A percentile compares a stretch with the other conserved stretches of the same genome.
Evolutionary conservation across 2,888 invertebrate species (phyloP).

Genomic region (Salticus scenicus): DNA sequence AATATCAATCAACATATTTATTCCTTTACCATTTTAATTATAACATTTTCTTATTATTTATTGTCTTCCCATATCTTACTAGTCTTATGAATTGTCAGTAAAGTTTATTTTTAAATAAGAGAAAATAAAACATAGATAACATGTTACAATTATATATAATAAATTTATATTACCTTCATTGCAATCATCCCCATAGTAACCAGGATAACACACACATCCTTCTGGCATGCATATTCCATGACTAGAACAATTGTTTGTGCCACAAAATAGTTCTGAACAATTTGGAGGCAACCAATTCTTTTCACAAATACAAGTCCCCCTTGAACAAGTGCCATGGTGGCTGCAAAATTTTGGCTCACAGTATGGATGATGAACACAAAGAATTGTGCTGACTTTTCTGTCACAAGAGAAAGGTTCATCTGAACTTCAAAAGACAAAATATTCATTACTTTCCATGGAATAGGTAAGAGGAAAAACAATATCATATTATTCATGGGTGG

Average conservation of each 20-base stretch:
- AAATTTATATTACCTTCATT: slow-evolving; percentile 73
- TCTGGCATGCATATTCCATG: slow-evolving; percentile 75
- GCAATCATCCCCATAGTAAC: slow-evolving; percentile 74
- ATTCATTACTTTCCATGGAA: no score
- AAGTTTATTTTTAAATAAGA: no score
- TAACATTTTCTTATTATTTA: no score
- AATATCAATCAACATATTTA: no score
- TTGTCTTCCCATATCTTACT: no score
- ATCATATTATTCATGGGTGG: no score
- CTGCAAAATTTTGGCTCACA: slow-evolving; percentile 74
- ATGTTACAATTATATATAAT: no score
- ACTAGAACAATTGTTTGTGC: slow-evolving; percentile 73
- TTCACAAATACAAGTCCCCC: slow-evolving; percentile 74
- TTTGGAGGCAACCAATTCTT: slow-evolving; percentile 73
- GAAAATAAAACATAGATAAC: no score
- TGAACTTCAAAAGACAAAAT: slow-evolving; percentile 27
- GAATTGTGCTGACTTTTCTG: slow-evolving; percentile 74
- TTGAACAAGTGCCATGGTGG: slow-evolving; percentile 74
- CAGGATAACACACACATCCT: slow-evolving; percentile 75
- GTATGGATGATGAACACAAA: slow-evolving; percentile 75
- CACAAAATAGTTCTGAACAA: slow-evolving; percentile 74
- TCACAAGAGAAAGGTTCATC: slow-evolving; percentile 74
- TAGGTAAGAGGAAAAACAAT: no score
- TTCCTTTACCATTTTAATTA: no score
- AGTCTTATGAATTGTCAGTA: no score